Percentiles rank a stretch among this genome's conserved stretches.
phyloP scores from a whole-genome alignment of 2,888 invertebrate genomes.

The Acleris cristana region DNA sequence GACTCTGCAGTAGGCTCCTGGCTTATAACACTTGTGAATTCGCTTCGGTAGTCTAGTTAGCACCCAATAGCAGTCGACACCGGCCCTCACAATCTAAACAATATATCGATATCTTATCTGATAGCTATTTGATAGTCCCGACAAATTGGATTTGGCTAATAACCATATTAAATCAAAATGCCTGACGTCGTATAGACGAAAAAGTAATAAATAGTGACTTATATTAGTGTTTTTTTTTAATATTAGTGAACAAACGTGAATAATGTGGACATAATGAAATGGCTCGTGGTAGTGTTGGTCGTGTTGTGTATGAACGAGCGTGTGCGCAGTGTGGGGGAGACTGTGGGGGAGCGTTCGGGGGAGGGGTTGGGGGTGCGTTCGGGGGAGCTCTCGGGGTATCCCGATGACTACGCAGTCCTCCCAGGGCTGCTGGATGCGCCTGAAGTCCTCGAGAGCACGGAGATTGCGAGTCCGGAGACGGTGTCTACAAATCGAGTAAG shows the following conservation, averaged over 20 bases:
- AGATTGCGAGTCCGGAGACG: conserved; percentile 21
- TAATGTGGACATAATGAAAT: conserved; percentile 29
- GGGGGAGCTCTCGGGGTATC: background rate
- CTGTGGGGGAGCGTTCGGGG: background rate
- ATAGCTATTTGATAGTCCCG: conserved; percentile 17
- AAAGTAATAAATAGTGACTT: too few relatives aligned
- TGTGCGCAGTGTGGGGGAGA: background rate
- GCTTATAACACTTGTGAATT: background rate
- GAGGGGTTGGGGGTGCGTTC: background rate
- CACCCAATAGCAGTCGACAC: background rate
- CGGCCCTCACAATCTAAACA: conserved; percentile 13
- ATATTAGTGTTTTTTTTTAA: background rate
- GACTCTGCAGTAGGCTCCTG: too few relatives aligned
- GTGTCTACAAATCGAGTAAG: conserved; percentile 12
- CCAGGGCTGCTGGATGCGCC: background rate
- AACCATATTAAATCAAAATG: conserved; percentile 8
- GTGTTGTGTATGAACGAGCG: conserved; percentile 3
- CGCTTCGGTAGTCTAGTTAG: background rate
- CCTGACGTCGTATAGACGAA: background rate
- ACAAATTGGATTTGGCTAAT: conserved; percentile 31
- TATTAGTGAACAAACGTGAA: conserved; percentile 4
- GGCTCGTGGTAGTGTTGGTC: conserved; percentile 16
- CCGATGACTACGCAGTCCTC: background rate
- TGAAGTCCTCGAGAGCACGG: conserved; percentile 25
- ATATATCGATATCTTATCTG: conserved; percentile 28